Percentiles rank a stretch among this genome's conserved stretches.
These are phyloP conservation scores for Tichodroma muraria DNA, from an alignment of 2,113 vertebrate species.

Conservation along the genomic window DNA sequence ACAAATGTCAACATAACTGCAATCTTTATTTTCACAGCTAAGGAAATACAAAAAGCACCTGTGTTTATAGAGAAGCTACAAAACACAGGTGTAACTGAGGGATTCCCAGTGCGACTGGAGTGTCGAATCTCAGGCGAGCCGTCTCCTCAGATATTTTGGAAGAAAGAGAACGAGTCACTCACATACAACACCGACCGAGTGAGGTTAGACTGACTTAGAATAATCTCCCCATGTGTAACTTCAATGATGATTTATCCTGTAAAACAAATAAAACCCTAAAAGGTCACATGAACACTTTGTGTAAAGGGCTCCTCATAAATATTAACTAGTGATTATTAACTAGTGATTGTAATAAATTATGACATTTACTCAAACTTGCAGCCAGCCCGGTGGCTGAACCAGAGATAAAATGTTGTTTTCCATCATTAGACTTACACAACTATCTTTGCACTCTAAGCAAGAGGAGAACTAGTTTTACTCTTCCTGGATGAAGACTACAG, in stretches of 20 bases:
- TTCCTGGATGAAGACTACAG: neutral
- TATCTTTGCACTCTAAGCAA: neutral
- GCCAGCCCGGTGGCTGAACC: neutral
- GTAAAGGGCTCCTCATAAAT: neutral
- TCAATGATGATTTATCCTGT: neutral
- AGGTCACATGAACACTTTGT: neutral
- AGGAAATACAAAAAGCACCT: conserved; percentile 92
- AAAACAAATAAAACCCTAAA: neutral
- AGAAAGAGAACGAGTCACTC: conserved; percentile 94
- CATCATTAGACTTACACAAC: neutral
- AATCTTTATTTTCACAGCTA: conserved; percentile 74
- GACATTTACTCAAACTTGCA: neutral
- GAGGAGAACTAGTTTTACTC: neutral
- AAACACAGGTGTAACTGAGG: conserved; percentile 92
- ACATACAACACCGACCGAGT: conserved; percentile 97
- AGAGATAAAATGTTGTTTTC: neutral
- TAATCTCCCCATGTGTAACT: neutral
- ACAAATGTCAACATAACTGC: neutral
- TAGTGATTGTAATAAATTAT: neutral
- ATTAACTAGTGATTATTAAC: neutral
- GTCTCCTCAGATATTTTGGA: conserved; percentile 96
- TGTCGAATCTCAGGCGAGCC: conserved; percentile 87
- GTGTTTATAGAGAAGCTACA: conserved; percentile 94
- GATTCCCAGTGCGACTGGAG: conserved; percentile 91
- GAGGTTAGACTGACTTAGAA: conserved; percentile 73